Evolutionary conservation across 2,888 invertebrate species (phyloP).

Genomic region (Dryadula phaetusa): DNA sequence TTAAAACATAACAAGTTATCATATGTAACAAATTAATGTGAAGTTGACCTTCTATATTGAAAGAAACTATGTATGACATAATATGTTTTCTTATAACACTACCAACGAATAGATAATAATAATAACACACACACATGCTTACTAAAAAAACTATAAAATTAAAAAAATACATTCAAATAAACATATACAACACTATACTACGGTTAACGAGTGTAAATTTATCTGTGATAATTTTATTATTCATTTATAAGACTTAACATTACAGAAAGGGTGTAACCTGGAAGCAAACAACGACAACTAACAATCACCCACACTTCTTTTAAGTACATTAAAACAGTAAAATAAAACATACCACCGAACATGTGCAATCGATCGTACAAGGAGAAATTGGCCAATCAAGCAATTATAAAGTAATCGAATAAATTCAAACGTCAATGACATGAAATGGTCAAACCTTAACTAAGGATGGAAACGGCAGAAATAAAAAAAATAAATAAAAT

Average conservation of each 20-base stretch:
- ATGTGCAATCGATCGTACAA: constrained; percentile 67
- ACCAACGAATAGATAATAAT: constrained; percentile 41
- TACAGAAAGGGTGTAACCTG: constrained; percentile 81
- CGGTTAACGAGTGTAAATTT: constrained; percentile 75
- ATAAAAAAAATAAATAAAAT: constrained; percentile 62
- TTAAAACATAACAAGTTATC: not conserved
- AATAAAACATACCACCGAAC: constrained; percentile 77
- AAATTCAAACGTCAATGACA: constrained; percentile 63
- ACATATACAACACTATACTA: constrained; percentile 58
- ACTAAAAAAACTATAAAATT: constrained; percentile 69
- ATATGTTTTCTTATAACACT: constrained; percentile 2
- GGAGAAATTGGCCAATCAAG: constrained; percentile 68
- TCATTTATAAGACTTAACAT: constrained; percentile 52
- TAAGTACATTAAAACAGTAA: constrained; percentile 66
- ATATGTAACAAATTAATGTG: not conserved
- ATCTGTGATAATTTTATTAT: constrained; percentile 71
- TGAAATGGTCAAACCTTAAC: constrained; percentile 59
- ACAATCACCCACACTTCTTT: constrained; percentile 76
- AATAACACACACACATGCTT: constrained; percentile 74
- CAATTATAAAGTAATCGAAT: constrained; percentile 64
- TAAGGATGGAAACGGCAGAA: constrained; percentile 52
- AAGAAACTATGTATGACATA: not conserved
- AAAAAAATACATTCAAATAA: constrained; percentile 69
- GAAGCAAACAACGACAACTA: constrained; percentile 82
- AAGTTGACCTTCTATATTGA: not conserved